Evolutionary conservation across 1,140 invertebrate species (phyloP), one percentile per base, ranked within the genome.

Genomic region (Adelges cooleyi): DNA sequence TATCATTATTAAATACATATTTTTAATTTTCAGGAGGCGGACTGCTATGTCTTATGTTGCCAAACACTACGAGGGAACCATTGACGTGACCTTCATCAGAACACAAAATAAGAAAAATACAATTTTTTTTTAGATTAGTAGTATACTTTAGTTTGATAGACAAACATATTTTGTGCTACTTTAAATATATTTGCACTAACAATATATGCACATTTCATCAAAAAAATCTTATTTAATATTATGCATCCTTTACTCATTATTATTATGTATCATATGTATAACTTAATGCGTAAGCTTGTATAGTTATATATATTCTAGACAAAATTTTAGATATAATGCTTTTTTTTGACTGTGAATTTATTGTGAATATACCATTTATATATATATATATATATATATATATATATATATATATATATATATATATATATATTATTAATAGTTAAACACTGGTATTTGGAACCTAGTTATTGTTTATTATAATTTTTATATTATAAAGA

Each of bases 1-100:
- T n/a, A n/a, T n/a, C n/a, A n/a, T n/a, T n/a, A n/a, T n/a, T n/a
- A n/a, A n/a, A n/a, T n/a, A n/a, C n/a, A n/a, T n/a, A n/a, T 42
- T 25, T 25, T 69, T 68, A 51, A 52, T 67, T 76, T 75, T 17
- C 72, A 81, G 80, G 86, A 70, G 88, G 88, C 72, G 88, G 88
- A 66, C 78, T 91, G 49, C 83, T 91, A 74, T 89, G 87, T 75
- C 79, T 91, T 71, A 83, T 87, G 77, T 77, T 91, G 77, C 88
- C 87, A 70, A 91, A 91, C 75, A 91, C 87, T 72, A 90, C 88
- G 13, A 80, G 86, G 59, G 85, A 85, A 75, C 86, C 87, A 70
- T 80, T 91, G 73, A 83, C 85, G 75, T 90, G 82, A 84, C 75
- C 40, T 48, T 11, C 25, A 18, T 10, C n/a, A 33, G 29, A 20